Conservation (phyloP, 2,113 vertebrate species). For the Orycteropus afer region DNA sequence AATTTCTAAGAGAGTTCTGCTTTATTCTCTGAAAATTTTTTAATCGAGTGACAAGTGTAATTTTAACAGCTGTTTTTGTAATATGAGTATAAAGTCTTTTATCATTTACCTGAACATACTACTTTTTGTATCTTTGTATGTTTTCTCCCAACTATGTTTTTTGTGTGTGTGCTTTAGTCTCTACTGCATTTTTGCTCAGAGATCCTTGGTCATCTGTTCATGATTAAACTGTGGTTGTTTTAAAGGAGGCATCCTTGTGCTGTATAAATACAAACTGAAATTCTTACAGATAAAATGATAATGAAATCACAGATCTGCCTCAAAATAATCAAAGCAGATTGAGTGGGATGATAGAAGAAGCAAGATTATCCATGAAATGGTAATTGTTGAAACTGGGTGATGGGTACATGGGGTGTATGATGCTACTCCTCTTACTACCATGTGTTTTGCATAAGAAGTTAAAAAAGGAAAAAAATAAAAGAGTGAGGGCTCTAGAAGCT, state of each 20-base stretch:
- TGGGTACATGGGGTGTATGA: neutral
- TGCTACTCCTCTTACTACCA: neutral
- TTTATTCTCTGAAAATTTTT: neutral
- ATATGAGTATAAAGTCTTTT: neutral
- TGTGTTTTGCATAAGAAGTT: neutral
- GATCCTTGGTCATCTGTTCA: neutral
- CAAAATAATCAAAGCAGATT: neutral
- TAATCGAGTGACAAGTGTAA: neutral
- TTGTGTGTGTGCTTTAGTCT: neutral
- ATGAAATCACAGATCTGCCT: neutral
- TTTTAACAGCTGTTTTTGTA: neutral
- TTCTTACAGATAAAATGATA: neutral
- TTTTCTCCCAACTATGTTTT: neutral
- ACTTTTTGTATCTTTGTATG: neutral
- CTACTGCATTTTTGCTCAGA: neutral
- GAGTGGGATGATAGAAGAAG: neutral
- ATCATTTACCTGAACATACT: neutral
- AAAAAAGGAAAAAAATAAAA: neutral
- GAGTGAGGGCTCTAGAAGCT: neutral
- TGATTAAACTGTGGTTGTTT: neutral
- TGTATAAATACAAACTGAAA: constrained; percentile 7
- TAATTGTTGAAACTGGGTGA: neutral
- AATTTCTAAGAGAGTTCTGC: neutral
- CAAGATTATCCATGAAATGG: neutral
- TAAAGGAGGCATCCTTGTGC: neutral